phyloP scores from a whole-genome alignment of 2,113 vertebrate species.

The Callithrix jacchus region DNA sequence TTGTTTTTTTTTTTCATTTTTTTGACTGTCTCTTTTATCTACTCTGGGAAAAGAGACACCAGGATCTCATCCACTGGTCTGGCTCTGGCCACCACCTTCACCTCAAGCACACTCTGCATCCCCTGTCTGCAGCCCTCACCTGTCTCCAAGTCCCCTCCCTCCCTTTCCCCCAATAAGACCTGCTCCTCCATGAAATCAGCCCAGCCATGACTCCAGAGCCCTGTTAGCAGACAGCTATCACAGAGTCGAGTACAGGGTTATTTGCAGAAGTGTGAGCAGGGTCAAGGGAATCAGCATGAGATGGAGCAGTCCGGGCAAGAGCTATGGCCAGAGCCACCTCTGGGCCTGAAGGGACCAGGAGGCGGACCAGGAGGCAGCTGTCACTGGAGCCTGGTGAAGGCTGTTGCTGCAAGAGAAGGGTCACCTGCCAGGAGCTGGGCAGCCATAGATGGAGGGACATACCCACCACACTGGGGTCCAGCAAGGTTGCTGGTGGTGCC shows the following conservation, averaged over 20 bases:
- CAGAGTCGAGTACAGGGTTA: not conserved
- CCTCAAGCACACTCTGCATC: not conserved
- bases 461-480: too few species aligned
- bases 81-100: not conserved
- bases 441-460: not conserved
- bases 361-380: not conserved
- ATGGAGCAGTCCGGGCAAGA: fast-evolving
- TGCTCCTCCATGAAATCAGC: not conserved
- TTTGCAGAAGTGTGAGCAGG: not conserved
- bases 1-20: not conserved
- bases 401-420: not conserved
- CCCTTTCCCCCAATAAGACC: not conserved
- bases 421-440: not conserved
- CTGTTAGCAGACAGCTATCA: too few species aligned
- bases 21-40: not conserved
- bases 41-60: too few species aligned
- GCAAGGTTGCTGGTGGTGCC: not conserved
- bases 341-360: not conserved
- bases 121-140: not conserved
- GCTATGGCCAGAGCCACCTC: not conserved
- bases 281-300: not conserved
- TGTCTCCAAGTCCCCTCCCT: not conserved
- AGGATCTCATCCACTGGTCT: not conserved
- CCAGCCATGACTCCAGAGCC: not conserved
- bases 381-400: too few species aligned